Percentiles rank a stretch among this genome's conserved stretches.
Evolutionary conservation across 1,140 invertebrate species (phyloP).

Genomic region (Trichonephila clavipes): DNA sequence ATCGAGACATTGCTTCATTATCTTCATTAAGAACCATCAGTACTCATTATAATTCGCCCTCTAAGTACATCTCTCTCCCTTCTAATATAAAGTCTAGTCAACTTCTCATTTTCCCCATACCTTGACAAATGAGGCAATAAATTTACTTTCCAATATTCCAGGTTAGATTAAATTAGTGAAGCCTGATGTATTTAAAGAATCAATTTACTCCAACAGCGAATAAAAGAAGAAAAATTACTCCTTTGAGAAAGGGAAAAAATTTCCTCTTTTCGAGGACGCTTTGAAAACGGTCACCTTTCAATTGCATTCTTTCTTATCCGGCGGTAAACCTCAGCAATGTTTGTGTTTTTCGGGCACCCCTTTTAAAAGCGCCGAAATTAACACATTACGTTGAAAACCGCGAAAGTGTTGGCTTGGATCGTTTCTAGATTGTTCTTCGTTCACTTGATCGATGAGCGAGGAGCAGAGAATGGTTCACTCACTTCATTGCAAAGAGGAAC

Average conservation of each 20-base stretch:
- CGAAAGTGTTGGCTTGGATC: constrained; percentile 59
- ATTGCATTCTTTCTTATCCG: constrained; percentile 64
- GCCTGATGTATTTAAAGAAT: constrained; percentile 40
- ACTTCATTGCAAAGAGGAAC: constrained; percentile 63
- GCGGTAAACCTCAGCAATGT: constrained; percentile 34
- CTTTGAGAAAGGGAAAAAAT: not conserved
- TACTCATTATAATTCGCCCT: too few species aligned
- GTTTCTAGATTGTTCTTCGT: constrained; percentile 65
- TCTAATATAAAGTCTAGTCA: too few species aligned
- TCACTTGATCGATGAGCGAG: constrained; percentile 69
- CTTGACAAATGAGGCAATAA: not conserved
- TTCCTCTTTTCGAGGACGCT: constrained; percentile 5
- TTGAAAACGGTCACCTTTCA: constrained; percentile 45
- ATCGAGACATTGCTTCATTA: too few species aligned
- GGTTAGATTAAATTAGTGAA: constrained; percentile 22
- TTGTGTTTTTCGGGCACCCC: constrained; percentile 57
- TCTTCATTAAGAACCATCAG: too few species aligned
- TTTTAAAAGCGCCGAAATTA: constrained; percentile 76
- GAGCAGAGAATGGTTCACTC: constrained; percentile 53
- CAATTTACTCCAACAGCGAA: constrained; percentile 40
- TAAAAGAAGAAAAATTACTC: constrained; percentile 60
- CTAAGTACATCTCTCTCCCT: too few species aligned
- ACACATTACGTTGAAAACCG: constrained; percentile 72
- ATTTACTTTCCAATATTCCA: constrained; percentile 6
- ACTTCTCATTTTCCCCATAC: not conserved